A percentile compares a stretch with the other conserved stretches of the same genome.
Conservation (phyloP, 92 coral and sea anemone genomes). For the Porites divaricata region DNA sequence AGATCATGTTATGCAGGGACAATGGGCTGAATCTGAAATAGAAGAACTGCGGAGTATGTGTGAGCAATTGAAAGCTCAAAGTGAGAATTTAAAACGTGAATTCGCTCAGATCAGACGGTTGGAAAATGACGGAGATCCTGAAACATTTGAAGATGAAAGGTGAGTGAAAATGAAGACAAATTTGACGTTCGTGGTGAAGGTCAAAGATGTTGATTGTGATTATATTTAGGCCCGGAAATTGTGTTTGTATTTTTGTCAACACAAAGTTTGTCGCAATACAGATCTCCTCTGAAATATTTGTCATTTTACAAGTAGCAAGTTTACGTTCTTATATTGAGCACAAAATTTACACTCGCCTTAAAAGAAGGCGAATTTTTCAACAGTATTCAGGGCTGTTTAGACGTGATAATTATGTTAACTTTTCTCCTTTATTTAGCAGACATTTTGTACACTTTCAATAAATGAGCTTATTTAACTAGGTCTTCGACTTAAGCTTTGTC, state of each 20-base stretch:
- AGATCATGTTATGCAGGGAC: slow-evolving; percentile 73
- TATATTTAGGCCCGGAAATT: slow-evolving; percentile 19
- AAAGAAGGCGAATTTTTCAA: not conserved
- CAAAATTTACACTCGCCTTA: not conserved
- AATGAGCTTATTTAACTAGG: not conserved
- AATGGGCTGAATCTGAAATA: slow-evolving; percentile 71
- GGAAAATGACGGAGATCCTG: slow-evolving; percentile 62
- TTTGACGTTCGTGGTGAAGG: slow-evolving; percentile 11
- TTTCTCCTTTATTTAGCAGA: not conserved
- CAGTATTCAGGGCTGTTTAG: not conserved
- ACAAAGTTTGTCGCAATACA: slow-evolving; percentile 3
- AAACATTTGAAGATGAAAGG: slow-evolving; percentile 60
- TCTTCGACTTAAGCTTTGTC: slow-evolving; percentile 14
- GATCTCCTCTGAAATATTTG: slow-evolving; percentile 13
- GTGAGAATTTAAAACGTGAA: slow-evolving; percentile 75
- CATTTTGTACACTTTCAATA: not conserved
- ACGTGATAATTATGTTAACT: slow-evolving; percentile 6
- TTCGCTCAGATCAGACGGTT: slow-evolving; percentile 52
- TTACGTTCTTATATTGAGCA: slow-evolving; percentile 24
- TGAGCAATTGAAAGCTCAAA: slow-evolving; percentile 74
- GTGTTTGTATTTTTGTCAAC: slow-evolving; percentile 47
- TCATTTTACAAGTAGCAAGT: slow-evolving; percentile 21
- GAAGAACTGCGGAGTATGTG: slow-evolving; percentile 84
- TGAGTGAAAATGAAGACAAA: slow-evolving; percentile 33
- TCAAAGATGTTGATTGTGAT: slow-evolving; percentile 21